Conservation (phyloP, 1,140 invertebrate species). For the Meloidogyne exigua region DNA sequence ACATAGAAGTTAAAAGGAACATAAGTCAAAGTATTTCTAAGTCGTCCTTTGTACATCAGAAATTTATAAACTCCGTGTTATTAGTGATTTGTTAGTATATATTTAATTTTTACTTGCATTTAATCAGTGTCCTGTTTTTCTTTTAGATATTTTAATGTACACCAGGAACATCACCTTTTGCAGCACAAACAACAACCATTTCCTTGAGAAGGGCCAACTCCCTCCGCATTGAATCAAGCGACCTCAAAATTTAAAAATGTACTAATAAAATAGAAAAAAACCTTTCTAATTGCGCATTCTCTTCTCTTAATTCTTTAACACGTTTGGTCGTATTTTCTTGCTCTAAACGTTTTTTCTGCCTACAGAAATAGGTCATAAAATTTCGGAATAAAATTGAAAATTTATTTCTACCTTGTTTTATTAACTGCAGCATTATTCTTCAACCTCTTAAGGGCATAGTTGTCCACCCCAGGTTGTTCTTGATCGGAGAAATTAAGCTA, state of each 20-base stretch:
- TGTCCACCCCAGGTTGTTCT: conserved; percentile 22
- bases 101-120: background rate
- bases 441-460: conserved; percentile 44
- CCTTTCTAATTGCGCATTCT: conserved; percentile 38
- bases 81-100: background rate
- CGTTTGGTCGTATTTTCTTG: conserved; percentile 37
- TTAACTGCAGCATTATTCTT: conserved; percentile 44
- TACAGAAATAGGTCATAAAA: too few relatives aligned
- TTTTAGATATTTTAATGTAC: background rate
- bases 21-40: too few relatives aligned
- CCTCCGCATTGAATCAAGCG: conserved; percentile 43
- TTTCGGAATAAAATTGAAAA: conserved; percentile 5
- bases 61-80: too few relatives aligned
- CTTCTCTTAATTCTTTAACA: conserved; percentile 39
- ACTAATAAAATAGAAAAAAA: background rate
- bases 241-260: conserved; percentile 32
- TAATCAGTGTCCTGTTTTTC: background rate
- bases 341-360: conserved; percentile 46
- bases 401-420: conserved; percentile 45
- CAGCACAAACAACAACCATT: conserved; percentile 50
- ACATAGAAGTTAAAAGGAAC: too few relatives aligned
- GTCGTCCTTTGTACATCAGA: too few relatives aligned
- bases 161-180: conserved; percentile 18
- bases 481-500: background rate
- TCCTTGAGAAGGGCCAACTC: conserved; percentile 47